These are phyloP conservation scores for Eupithecia subumbrata DNA, from an alignment of 2,888 invertebrate species.

Conservation along the genomic window DNA sequence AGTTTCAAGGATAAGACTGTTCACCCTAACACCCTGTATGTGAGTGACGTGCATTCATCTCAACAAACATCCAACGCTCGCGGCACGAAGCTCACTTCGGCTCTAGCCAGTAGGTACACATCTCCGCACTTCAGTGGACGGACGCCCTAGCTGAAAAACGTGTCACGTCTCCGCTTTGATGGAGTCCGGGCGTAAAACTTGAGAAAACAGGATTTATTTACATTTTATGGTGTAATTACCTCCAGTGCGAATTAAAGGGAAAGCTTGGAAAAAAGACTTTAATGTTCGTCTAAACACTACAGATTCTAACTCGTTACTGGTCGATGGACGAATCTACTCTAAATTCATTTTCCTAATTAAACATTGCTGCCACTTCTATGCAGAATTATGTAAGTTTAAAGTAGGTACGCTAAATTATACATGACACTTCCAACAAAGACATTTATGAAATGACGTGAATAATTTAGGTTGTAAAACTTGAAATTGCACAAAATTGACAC, in stretches of 20 bases:
- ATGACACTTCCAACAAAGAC: neutral
- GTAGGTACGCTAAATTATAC: neutral
- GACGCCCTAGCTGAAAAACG: too few relatives aligned
- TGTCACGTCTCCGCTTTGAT: too few relatives aligned
- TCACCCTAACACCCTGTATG: too few relatives aligned
- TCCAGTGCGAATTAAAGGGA: constrained; percentile 23
- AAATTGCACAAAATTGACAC: constrained; percentile 5
- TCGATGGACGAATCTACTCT: constrained; percentile 44
- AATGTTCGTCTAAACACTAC: constrained; percentile 30
- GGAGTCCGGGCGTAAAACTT: constrained; percentile 2
- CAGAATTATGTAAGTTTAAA: constrained; percentile 1
- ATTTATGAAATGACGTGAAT: constrained; percentile 1
- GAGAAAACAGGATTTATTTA: constrained; percentile 45
- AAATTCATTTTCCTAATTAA: constrained; percentile 25
- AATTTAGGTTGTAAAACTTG: neutral
- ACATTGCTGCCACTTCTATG: constrained; percentile 14
- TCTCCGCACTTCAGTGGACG: too few relatives aligned
- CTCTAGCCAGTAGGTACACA: too few relatives aligned
- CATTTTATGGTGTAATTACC: constrained; percentile 25
- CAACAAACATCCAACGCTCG: too few relatives aligned
- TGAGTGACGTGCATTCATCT: too few relatives aligned
- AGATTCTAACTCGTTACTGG: constrained; percentile 37
- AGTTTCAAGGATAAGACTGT: too few relatives aligned
- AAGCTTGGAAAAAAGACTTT: constrained; percentile 16
- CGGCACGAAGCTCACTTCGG: too few relatives aligned